A percentile compares a stretch with the other conserved stretches of the same genome.
phyloP scores from a whole-genome alignment of 2,888 invertebrate species.

The Cybosia mesomella region DNA sequence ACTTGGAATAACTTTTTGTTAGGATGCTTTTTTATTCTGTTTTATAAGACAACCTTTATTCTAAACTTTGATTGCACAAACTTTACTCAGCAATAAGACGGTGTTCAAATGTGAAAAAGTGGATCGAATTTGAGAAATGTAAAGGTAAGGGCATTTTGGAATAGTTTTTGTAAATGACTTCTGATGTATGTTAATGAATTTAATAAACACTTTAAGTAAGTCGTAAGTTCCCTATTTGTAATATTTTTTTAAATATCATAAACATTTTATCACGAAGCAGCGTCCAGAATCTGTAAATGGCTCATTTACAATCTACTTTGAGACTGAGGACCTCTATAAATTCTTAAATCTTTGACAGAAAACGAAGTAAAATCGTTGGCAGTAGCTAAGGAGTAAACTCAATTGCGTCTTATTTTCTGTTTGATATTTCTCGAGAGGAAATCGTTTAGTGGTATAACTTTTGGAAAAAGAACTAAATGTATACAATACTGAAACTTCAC shows the following conservation, averaged over 20 bases:
- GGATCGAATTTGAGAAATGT: conserved; percentile 32
- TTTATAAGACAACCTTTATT: conserved; percentile 60
- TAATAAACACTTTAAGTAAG: background rate
- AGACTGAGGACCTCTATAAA: conserved; percentile 43
- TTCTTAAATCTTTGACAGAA: conserved; percentile 41
- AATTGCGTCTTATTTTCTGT: conserved; percentile 50
- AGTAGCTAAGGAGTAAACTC: conserved; percentile 53
- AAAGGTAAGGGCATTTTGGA: conserved; percentile 25
- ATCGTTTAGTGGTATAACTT: conserved; percentile 42
- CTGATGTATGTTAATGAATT: conserved; percentile 12
- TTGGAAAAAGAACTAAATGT: conserved; percentile 24
- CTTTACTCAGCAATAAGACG: conserved; percentile 52
- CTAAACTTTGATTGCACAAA: conserved; percentile 61
- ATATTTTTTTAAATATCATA: background rate
- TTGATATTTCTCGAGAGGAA: conserved; percentile 48
- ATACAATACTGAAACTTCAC: conserved; percentile 24
- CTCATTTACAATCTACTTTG: conserved; percentile 33
- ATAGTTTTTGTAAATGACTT: conserved; percentile 31
- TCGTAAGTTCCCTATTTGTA: background rate
- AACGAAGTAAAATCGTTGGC: conserved; percentile 46
- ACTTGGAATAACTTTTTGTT: conserved; percentile 49
- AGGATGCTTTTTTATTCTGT: conserved; percentile 51
- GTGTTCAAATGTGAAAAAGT: conserved; percentile 49
- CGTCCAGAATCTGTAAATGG: conserved; percentile 22
- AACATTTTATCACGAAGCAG: conserved; percentile 19